A percentile compares a stretch with the other conserved stretches of the same genome.
Evolutionary conservation across 2,888 invertebrate species (phyloP).

Genomic region (Stenolophus ochropezus): DNA sequence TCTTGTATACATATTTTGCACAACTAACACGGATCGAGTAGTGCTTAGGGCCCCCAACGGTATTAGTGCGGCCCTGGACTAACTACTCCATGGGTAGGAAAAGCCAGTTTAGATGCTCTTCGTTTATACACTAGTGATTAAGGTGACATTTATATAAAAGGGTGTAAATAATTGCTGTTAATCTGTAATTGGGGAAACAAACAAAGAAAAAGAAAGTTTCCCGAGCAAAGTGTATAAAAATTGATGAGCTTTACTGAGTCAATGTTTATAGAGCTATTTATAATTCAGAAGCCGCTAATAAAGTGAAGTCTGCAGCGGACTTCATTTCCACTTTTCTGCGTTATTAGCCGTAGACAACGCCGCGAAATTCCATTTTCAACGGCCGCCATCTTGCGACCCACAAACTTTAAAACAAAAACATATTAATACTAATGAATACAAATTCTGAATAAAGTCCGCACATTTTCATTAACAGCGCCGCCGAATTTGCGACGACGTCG

Average conservation of each 20-base stretch:
- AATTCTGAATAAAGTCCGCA: constrained; percentile 1
- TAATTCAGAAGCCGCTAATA: neutral
- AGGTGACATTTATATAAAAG: too few species aligned
- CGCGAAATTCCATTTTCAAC: neutral
- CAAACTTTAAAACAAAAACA: constrained; percentile 23
- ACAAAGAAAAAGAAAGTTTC: neutral
- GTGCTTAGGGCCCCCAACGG: too few species aligned
- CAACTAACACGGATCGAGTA: too few species aligned
- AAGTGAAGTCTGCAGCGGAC: neutral
- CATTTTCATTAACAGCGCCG: neutral
- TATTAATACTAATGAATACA: constrained; percentile 23
- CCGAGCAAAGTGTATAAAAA: neutral
- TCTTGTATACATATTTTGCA: too few species aligned
- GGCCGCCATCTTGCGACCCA: neutral
- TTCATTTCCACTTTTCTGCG: neutral
- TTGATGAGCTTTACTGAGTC: neutral
- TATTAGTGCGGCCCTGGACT: too few species aligned
- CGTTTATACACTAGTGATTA: too few species aligned
- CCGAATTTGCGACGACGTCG: neutral
- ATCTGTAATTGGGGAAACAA: neutral
- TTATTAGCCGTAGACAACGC: neutral
- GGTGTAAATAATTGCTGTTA: too few species aligned
- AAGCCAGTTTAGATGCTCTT: too few species aligned
- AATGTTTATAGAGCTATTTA: neutral
- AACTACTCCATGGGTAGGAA: too few species aligned